Base-by-base conservation (phyloP, 2,888 invertebrate species). In the Stratiomys singularior region DNA sequence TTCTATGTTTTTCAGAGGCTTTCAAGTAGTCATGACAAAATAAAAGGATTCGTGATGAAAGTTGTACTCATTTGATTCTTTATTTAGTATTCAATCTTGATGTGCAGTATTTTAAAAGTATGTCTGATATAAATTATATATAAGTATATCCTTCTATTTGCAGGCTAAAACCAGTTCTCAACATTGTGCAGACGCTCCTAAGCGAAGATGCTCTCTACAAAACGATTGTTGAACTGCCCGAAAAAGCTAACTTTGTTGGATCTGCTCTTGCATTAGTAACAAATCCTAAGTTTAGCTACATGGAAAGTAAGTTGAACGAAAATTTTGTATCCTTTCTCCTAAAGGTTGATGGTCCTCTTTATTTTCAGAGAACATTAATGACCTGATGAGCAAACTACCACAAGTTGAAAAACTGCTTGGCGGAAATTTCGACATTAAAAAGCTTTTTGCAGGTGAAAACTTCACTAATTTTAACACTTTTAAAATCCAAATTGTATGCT, bases 381-480 rank as follows among this genome's bases (percentile, higher is more conserved):
- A 81, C 76, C 81, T 88, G 15, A 80, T 86, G 21, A 79, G 80
- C 4, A 52, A 84, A 58, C 82, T 87, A n/a, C 86, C 87, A 1
- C 79, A 83, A 80, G 84, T 87, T 44, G 84, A 85, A 52, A 80
- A 82, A 27, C 81, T 84, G 77, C 81, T 87, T 78, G 86, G 86
- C 77, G 81, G 82, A 21, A 84, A 81, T 71, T 87, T 87, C 78
- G 86, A 87, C 77, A 84, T 87, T 7, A 85, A 84, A 27, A 82
- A 84, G 79, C 66, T 87, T 3, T 87, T 87, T 82, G 85, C 87
- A 30, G 86, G 87, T 87, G 81, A n/a, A n/a, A n/a, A n/a, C n/a
- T n/a, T n/a, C n/a, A n/a, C n/a, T n/a, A n/a, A n/a, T n/a, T n/a
- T n/a, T n/a, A n/a, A n/a, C n/a, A n/a, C n/a, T n/a, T 9, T 44